A percentile compares a stretch with the other conserved stretches of the same genome.
These are phyloP conservation scores for Drosophila tanythrix DNA, from an alignment of 2,888 invertebrate species.

Conservation along the genomic window DNA sequence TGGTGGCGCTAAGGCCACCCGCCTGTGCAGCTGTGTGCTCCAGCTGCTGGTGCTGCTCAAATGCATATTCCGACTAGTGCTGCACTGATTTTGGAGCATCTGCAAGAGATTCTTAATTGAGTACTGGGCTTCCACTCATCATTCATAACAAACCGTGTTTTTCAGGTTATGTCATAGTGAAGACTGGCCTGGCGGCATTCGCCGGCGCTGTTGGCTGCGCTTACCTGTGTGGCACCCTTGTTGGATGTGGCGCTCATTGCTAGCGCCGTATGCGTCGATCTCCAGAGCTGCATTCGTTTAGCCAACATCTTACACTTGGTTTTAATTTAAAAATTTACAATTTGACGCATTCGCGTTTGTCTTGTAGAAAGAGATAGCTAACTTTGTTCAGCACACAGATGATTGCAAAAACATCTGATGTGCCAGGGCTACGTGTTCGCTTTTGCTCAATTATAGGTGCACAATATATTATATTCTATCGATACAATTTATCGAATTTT, in stretches of 20 bases:
- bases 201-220: constrained; percentile 26
- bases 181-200: constrained; percentile 2
- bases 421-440: constrained; percentile 27
- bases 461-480: constrained; percentile 19
- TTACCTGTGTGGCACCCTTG: constrained; percentile 64
- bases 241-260: constrained; percentile 43
- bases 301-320: constrained; percentile 62
- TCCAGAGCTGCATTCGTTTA: constrained; percentile 72
- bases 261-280: constrained; percentile 50
- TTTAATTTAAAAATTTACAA: constrained; percentile 53
- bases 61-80: constrained; percentile 69
- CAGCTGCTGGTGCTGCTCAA: constrained; percentile 42
- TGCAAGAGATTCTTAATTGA: constrained; percentile 23
- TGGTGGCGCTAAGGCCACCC: not conserved
- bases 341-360: constrained; percentile 39
- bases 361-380: constrained; percentile 41
- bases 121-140: not conserved
- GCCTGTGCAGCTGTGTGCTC: constrained; percentile 12
- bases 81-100: constrained; percentile 20
- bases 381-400: constrained; percentile 28
- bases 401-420: constrained; percentile 38
- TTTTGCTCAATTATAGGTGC: not conserved
- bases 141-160: constrained; percentile 58
- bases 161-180: constrained; percentile 81
- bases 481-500: not conserved